phyloP scores from a whole-genome alignment of 2,113 vertebrate genomes.

The Galbula dea region DNA sequence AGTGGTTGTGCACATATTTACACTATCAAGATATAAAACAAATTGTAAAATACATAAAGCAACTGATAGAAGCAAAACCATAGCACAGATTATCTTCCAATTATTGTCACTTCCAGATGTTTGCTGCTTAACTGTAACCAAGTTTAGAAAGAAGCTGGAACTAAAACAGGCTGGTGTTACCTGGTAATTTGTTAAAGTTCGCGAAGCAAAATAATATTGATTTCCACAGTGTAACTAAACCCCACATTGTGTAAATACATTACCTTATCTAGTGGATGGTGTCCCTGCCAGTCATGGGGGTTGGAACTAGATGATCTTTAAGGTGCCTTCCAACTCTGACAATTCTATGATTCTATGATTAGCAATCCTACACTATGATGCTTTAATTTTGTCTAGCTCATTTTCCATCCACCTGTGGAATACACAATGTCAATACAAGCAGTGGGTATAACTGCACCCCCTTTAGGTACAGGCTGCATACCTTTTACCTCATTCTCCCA shows the following conservation, averaged over 20 bases:
- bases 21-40: neutral
- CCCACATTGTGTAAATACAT: neutral
- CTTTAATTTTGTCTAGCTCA: neutral
- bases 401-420: neutral
- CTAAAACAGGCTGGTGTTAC: neutral
- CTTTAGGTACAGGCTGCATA: accelerated
- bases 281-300: no score
- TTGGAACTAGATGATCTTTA: no score
- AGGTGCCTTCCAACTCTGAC: no score
- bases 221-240: neutral
- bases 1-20: neutral
- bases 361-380: neutral
- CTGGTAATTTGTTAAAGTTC: neutral
- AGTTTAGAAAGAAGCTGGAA: neutral
- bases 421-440: neutral
- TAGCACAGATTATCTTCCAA: neutral
- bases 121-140: neutral
- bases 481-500: neutral
- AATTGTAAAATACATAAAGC: neutral
- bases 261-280: no score
- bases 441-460: neutral
- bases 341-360: no score
- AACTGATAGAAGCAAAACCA: neutral
- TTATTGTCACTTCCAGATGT: neutral
- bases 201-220: neutral